Evolutionary conservation across 2,888 invertebrate genomes (phyloP), one percentile per base, ranked within the genome.

Genomic region (Cryptocephalus moraei): DNA sequence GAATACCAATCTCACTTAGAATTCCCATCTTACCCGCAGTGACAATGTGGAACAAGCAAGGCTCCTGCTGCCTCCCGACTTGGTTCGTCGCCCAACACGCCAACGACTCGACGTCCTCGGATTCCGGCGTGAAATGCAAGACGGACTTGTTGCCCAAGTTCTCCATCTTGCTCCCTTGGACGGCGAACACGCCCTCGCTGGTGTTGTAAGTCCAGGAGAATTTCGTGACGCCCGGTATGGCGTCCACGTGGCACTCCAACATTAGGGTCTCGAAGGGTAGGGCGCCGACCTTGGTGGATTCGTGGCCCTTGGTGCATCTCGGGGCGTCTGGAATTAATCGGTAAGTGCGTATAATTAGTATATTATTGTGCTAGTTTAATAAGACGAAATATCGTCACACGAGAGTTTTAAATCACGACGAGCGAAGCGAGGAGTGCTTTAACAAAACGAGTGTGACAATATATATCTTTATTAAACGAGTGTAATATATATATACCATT

Each of bases 151-250:
- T 68, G 40, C 73, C 74, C 53, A 70, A 68, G 56, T 73, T 74
- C 60, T 68, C 67, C 68, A 79, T 68, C 70, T 79, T 71, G 66
- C 80, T 72, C 65, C 79, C 80, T 66, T 75, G 72, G 48, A 88
- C 82, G 49, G 87, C 86, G 49, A 84, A 74, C 44, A 88, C 86
- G 39, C 74, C 75, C 54, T 78, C 78, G 33, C 86, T 85, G 32
- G 84, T 84, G 66, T 89, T 89, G 66, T 85, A 88, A 9, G 89
- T 89, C 90, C 90, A 90, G 56, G 84, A 86, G 68, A 89, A 90
- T 58, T 82, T 76, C 0, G 76, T 79, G 45, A 81, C 81, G 12
- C 79, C 75, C 0, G 89, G 86, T 41, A 86, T 82, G 0, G 91
- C 86, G 52, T 86, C 83, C 44, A 92, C 87, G 52, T 89, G 85